phyloP scores from a whole-genome alignment of 2,888 invertebrate genomes.

The Myopa tessellatipennis region DNA sequence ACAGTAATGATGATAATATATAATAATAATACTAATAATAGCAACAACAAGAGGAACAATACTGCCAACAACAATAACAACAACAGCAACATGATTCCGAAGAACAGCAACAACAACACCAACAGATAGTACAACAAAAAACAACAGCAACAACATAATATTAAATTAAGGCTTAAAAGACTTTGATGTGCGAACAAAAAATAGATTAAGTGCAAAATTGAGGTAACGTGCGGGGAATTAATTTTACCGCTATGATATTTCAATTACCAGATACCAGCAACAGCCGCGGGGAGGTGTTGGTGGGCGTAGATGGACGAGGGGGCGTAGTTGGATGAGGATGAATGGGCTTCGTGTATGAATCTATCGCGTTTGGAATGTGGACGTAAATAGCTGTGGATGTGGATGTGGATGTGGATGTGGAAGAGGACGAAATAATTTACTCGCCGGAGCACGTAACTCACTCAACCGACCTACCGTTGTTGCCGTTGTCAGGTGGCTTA shows the following conservation, averaged over 20 bases:
- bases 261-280: constrained; percentile 20
- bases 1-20: too few species aligned
- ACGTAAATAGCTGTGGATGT: background rate
- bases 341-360: background rate
- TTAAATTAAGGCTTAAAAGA: background rate
- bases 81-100: background rate
- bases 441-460: too few species aligned
- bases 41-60: background rate
- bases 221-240: constrained; percentile 66
- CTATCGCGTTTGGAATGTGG: background rate
- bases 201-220: constrained; percentile 56
- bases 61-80: background rate
- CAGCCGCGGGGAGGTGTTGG: background rate
- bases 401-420: constrained; percentile 1
- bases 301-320: background rate
- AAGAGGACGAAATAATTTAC: too few species aligned
- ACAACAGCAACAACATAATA: background rate
- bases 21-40: too few species aligned
- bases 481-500: too few species aligned
- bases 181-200: constrained; percentile 34
- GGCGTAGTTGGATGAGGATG: background rate
- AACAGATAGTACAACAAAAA: background rate
- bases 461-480: too few species aligned
- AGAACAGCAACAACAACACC: background rate
- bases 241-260: constrained; percentile 52